Base-by-base conservation (phyloP, 2,888 invertebrate species). In the Lepeophtheirus nordmannii region DNA sequence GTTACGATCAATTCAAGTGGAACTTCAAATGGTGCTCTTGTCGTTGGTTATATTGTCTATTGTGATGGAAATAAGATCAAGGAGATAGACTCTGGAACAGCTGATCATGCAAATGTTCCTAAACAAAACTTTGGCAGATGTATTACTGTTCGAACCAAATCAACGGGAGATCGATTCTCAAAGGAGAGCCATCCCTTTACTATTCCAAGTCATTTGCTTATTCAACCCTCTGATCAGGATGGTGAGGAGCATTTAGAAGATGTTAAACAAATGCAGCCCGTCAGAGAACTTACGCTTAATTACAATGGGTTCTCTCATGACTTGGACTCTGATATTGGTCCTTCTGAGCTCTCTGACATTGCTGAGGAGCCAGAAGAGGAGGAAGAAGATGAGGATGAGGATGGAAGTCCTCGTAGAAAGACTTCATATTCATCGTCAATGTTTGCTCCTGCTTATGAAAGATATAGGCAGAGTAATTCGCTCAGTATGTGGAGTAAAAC, bases 31-130 rank as follows among this genome's bases (percentile, higher is more conserved):
- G 76, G 76, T 12, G 76, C 78, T 12, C 79, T 81, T 40, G 89
- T 98, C 73, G 91, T 91, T 71, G 96, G 97, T 71, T 98, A 98
- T 79, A 87, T 91, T 70, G 90, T 98, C 71, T 97, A 91, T 79
- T 93, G 94, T 68, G 96, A 97, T 79, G 96, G 96, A 70, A 88
- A 90, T 78, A 92, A 91, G 80, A 86, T 93, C 70, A 88, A 89
- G 70, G 90, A 92, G 78, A 88, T 92, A 71, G 86, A 87, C 77
- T 89, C 89, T 72, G 90, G 92, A 68, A 90, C 90, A 71, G 93
- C 82, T 80, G 73, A 72, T 69, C 41, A 41, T 14, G 62, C 53
- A 17, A 17, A n/a, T 14, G 37, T 64, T 12, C 20, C 8, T 11
- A 7, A 46, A n/a, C 14, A 20, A n/a, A 10, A 12, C 10, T 37